Percentiles rank a stretch among this genome's conserved stretches.
Evolutionary conservation across 2,113 vertebrate species (phyloP).

Genomic region (Prunella fulvescens): DNA sequence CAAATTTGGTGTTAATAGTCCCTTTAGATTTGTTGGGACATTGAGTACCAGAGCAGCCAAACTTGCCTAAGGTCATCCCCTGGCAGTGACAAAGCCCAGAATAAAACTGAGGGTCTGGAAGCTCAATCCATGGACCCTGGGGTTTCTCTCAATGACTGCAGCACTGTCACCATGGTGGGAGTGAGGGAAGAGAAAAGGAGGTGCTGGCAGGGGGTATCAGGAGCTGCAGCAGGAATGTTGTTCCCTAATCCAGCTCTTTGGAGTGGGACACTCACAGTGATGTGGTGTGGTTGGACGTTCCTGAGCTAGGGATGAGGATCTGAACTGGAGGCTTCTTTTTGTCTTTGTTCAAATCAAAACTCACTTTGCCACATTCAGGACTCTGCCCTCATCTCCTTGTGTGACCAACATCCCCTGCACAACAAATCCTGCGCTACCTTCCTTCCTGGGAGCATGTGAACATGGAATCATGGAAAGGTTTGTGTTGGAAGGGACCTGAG

Average conservation of each 20-base stretch:
- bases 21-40: not conserved
- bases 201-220: not conserved
- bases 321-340: not conserved
- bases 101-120: not conserved
- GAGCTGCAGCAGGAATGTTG: not conserved
- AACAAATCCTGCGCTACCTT: not conserved
- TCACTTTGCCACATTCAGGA: not conserved
- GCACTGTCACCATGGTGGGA: fast-evolving
- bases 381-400: not conserved
- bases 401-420: not conserved
- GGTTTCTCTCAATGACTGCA: not conserved
- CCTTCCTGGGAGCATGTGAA: fast-evolving
- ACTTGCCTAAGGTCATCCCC: not conserved
- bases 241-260: not conserved
- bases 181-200: not conserved
- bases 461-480: not conserved
- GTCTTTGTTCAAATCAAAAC: not conserved
- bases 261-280: no score
- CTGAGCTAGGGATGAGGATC: not conserved
- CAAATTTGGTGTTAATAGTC: not conserved
- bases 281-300: fast-evolving
- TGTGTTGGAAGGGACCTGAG: not conserved
- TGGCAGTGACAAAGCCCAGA: not conserved
- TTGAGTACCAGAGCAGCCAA: not conserved
- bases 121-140: fast-evolving